Base-by-base conservation (phyloP, 2,113 vertebrate species). In the Prunella himalayana region DNA sequence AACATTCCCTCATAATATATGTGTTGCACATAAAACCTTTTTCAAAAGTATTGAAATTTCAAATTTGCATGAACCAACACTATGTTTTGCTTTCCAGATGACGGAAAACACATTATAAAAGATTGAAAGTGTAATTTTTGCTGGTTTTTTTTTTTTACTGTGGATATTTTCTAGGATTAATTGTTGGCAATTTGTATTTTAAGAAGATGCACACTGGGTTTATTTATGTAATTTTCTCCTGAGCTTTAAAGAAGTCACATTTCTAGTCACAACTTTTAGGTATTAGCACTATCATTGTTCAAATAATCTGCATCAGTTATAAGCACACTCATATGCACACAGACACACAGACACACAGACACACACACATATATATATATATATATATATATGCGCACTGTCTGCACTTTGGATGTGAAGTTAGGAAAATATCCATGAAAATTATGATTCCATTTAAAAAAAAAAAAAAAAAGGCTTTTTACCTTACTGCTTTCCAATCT, bases 331-430 rank as follows among this genome's bases (percentile, higher is more conserved):
- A 47, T 11, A 30, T 3, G 13, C 6, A 54, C 2, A 65, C 0
- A 33, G 2, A 18, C 3, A 44, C 4, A 56, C 17, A 27, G 3
- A 7, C 7, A n/a, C 1, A 23, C 15, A 33, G 3, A 18, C 15
- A 50, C 6, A 31, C 18, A 33, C 9, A 23, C 21, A 28, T 37
- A 12, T 28, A 25, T 18, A 5, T 28, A 31, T 54, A 30, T 30
- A 11, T 5, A 42, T 15, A 23, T 5, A 10, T 15, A 57, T 4
- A 33, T 66, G 23, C 15, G 4, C 33, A 19, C 21, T 53, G 4
- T 86, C 23, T 82, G 19, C 15, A 31, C 6, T 68, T 76, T 41
- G 15, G 33, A 64, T 59, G 13, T 37, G 9, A 82, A 53, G 9
- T 51, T 65, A 44, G 31, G 44, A 8, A 64, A 49, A n/a, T 63